Percentiles rank a stretch among this genome's conserved stretches.
Evolutionary conservation across 2,888 invertebrate genomes (phyloP).

Genomic region (Strigamia maritima): DNA sequence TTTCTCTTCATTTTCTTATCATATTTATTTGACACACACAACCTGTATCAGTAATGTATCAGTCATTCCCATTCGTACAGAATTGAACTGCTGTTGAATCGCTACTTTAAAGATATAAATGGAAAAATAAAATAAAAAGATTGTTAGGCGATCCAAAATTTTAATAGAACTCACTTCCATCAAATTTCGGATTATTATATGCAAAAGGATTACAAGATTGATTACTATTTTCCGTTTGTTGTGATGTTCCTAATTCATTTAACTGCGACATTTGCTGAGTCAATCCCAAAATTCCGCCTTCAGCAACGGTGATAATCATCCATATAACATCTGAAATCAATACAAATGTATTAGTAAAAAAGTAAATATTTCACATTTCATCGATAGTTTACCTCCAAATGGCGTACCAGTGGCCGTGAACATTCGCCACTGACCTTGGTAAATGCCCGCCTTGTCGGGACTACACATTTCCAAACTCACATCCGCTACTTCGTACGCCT

Average conservation of each 20-base stretch:
- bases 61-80: too few species aligned
- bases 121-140: too few species aligned
- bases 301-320: conserved; percentile 76
- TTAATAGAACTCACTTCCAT: conserved; percentile 6
- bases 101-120: too few species aligned
- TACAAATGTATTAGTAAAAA: background rate
- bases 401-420: conserved; percentile 80
- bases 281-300: conserved; percentile 73
- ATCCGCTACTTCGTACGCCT: conserved; percentile 72
- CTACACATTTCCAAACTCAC: conserved; percentile 76
- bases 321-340: conserved; percentile 69
- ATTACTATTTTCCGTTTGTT: conserved; percentile 41
- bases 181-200: conserved; percentile 26
- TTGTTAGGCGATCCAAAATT: background rate
- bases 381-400: conserved; percentile 75
- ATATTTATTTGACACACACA: too few species aligned
- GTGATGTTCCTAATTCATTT: conserved; percentile 56
- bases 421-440: conserved; percentile 85
- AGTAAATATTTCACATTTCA: too few species aligned
- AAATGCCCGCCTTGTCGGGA: conserved; percentile 69
- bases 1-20: too few species aligned
- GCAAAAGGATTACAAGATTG: conserved; percentile 40
- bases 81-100: too few species aligned
- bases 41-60: too few species aligned
- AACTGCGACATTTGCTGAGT: conserved; percentile 71